These are phyloP conservation scores for Pogonomyrmex barbatus DNA, from an alignment of 1,140 invertebrate genomes.

Conservation along the genomic window DNA sequence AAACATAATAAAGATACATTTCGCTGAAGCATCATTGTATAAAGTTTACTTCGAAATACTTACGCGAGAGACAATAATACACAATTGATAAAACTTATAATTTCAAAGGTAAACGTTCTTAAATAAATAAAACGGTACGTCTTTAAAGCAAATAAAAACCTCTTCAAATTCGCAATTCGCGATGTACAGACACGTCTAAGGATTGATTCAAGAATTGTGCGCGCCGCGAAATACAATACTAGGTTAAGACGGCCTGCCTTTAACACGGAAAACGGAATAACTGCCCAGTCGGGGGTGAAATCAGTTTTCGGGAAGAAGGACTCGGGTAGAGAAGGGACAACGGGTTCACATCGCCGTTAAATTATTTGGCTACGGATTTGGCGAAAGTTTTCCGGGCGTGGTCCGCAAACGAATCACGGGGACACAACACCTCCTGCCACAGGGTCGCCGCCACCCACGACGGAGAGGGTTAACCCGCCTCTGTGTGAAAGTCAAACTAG, in stretches of 20 bases:
- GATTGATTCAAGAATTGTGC: background rate
- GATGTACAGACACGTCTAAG: background rate
- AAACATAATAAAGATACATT: slow-evolving; percentile 4
- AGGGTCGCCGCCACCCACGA: background rate
- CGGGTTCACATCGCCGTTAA: slow-evolving; percentile 12
- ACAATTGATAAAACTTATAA: background rate
- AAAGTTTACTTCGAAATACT: background rate
- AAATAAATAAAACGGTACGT: background rate
- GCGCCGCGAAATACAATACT: background rate
- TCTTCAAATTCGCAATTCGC: too few relatives aligned
- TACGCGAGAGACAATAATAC: background rate
- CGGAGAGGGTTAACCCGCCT: slow-evolving; percentile 22
- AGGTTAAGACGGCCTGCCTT: background rate
- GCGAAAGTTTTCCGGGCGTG: slow-evolving; percentile 46
- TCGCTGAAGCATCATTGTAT: background rate
- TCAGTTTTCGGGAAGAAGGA: slow-evolving; percentile 32
- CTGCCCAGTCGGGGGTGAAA: slow-evolving; percentile 25
- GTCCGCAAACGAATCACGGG: slow-evolving; percentile 39
- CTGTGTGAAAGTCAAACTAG: slow-evolving; percentile 66
- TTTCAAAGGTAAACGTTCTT: background rate
- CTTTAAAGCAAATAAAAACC: background rate
- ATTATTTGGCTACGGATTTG: slow-evolving; percentile 41
- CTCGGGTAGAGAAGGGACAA: background rate
- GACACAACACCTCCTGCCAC: background rate
- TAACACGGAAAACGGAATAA: background rate